Conservation (phyloP, 1,140 invertebrate species). For the Pogonomyrmex barbatus region DNA sequence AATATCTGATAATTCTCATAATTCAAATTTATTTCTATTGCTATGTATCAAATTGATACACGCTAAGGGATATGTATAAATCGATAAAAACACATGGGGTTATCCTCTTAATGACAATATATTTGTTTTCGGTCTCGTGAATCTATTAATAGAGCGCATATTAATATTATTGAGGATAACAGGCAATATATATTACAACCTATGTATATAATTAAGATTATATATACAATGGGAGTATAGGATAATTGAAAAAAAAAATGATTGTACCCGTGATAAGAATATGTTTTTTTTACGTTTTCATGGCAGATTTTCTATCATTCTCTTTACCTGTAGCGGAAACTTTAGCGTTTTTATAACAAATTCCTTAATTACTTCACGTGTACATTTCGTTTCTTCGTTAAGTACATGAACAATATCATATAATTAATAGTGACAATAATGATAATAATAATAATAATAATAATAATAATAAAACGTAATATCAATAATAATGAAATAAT, state of each 20-base stretch:
- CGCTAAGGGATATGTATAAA: background rate
- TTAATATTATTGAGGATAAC: slow-evolving; percentile 84
- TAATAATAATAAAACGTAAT: slow-evolving; percentile 78
- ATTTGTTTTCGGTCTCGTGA: slow-evolving; percentile 76
- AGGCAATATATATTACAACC: slow-evolving; percentile 83
- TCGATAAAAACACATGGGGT: background rate
- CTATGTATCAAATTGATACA: background rate
- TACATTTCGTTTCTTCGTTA: slow-evolving; percentile 59
- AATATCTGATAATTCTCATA: background rate
- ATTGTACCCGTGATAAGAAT: slow-evolving; percentile 30
- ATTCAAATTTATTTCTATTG: background rate
- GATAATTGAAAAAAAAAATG: slow-evolving; percentile 63
- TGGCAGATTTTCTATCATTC: background rate
- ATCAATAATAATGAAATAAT: slow-evolving; percentile 68
- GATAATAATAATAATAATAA: slow-evolving; percentile 80
- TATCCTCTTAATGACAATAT: slow-evolving; percentile 82
- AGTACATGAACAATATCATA: slow-evolving; percentile 72
- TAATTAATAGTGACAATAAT: slow-evolving; percentile 79
- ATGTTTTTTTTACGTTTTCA: slow-evolving; percentile 6
- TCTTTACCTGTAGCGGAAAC: slow-evolving; percentile 42
- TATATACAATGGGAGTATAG: slow-evolving; percentile 71
- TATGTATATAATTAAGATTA: slow-evolving; percentile 56
- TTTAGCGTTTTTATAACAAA: slow-evolving; percentile 50
- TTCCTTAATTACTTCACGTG: slow-evolving; percentile 45
- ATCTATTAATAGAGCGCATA: slow-evolving; percentile 79